A percentile compares a stretch with the other conserved stretches of the same genome.
These are phyloP conservation scores for Myotis davidii DNA, from an alignment of 2,113 vertebrate genomes.

Conservation along the genomic window DNA sequence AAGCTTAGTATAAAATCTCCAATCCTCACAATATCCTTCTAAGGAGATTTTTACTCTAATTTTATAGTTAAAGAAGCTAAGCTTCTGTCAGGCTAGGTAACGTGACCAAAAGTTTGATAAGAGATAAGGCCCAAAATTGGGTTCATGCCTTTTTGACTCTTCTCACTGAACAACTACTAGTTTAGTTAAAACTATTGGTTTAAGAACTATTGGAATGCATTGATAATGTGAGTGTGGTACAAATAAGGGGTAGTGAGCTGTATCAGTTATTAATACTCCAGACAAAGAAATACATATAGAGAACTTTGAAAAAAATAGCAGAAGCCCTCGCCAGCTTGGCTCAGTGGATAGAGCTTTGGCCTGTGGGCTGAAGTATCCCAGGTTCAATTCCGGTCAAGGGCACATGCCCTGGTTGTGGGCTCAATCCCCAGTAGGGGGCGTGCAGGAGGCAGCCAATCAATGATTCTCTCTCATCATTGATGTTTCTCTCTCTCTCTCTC, in stretches of 20 bases:
- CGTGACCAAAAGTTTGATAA: slow-evolving; percentile 7
- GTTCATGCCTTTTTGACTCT: background rate
- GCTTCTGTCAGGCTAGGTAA: background rate
- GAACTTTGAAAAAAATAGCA: slow-evolving; percentile 24
- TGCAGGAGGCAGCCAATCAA: too few species aligned
- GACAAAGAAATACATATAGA: background rate
- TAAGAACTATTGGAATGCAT: background rate
- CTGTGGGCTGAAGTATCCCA: too few species aligned
- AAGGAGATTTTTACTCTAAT: background rate
- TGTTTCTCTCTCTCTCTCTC: too few species aligned
- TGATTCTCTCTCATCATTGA: too few species aligned
- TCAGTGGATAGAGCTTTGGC: too few species aligned
- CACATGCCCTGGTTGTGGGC: too few species aligned
- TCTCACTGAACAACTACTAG: background rate
- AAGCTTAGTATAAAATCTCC: background rate
- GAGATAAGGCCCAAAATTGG: background rate
- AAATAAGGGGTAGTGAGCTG: background rate
- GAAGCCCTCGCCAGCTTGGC: background rate
- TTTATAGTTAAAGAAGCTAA: slow-evolving; percentile 34
- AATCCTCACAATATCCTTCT: background rate
- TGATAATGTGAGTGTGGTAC: background rate
- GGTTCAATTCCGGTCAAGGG: too few species aligned
- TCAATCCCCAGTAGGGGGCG: too few species aligned
- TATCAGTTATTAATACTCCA: background rate
- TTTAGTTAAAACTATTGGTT: slow-evolving; percentile 46